phyloP scores from a whole-genome alignment of 1,140 invertebrate genomes.

The Eupristina koningsbergeri region DNA sequence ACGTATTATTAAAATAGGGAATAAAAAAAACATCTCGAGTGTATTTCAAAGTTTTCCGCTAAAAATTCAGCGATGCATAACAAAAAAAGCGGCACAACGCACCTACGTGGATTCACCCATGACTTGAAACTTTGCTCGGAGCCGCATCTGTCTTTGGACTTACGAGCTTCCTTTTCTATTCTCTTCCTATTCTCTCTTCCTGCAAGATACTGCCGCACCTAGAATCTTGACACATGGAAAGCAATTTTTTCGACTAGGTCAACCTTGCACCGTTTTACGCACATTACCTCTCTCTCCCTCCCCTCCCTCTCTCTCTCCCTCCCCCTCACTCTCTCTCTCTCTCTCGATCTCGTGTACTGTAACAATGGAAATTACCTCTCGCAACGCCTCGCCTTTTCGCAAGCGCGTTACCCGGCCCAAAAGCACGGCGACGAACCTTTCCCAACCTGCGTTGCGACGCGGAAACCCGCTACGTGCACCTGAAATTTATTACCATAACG shows the following conservation, averaged over 20 bases:
- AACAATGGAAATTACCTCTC: slow-evolving; percentile 60
- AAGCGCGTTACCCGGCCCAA: slow-evolving; percentile 57
- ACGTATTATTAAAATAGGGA: too few relatives aligned
- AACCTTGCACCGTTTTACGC: slow-evolving; percentile 63
- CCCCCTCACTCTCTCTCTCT: slow-evolving; percentile 1
- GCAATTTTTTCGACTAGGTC: slow-evolving; percentile 54
- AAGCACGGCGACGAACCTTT: slow-evolving; percentile 52
- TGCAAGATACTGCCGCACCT: slow-evolving; percentile 11
- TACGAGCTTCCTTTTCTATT: slow-evolving; percentile 11
- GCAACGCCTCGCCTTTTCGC: slow-evolving; percentile 62
- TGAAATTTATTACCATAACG: slow-evolving; percentile 41
- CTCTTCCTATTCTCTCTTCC: background rate
- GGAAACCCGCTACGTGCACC: background rate
- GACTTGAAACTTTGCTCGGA: background rate
- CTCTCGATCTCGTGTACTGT: slow-evolving; percentile 41
- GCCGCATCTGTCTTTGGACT: background rate
- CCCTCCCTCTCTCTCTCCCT: background rate
- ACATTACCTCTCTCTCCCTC: background rate
- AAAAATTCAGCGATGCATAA: background rate
- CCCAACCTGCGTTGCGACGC: slow-evolving; percentile 1
- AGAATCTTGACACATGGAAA: slow-evolving; percentile 9
- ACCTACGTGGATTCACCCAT: slow-evolving; percentile 2
- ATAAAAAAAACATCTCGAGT: background rate
- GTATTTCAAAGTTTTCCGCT: background rate
- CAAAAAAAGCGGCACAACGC: background rate